phyloP scores from a whole-genome alignment of 2,888 invertebrate genomes.

The Eupithecia tripunctaria region DNA sequence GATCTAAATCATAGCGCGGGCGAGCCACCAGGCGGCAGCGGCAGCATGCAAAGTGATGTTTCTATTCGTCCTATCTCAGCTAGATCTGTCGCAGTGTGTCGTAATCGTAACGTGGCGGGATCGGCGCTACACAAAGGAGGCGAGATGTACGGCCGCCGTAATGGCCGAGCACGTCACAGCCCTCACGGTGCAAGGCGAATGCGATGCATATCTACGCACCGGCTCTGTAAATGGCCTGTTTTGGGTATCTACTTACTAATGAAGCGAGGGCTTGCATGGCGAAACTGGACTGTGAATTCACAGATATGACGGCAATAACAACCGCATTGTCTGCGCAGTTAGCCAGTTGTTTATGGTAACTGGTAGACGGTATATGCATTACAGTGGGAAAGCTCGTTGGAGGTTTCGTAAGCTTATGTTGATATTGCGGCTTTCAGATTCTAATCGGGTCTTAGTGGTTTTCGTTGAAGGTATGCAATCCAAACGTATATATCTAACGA shows the following conservation, averaged over 20 bases:
- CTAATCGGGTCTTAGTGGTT: conserved; percentile 37
- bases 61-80: conserved; percentile 80
- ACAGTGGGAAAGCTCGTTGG: conserved; percentile 43
- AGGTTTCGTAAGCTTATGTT: conserved; percentile 39
- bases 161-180: conserved; percentile 77
- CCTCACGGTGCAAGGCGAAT: conserved; percentile 69
- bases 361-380: conserved; percentile 47
- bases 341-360: conserved; percentile 64
- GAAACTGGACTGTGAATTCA: conserved; percentile 75
- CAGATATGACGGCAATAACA: conserved; percentile 74
- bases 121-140: conserved; percentile 79
- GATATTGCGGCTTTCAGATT: conserved; percentile 30
- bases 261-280: conserved; percentile 72
- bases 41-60: conserved; percentile 80
- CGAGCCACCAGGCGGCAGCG: conserved; percentile 64
- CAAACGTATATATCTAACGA: conserved; percentile 39
- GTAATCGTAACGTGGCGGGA: conserved; percentile 79
- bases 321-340: conserved; percentile 66
- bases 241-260: conserved; percentile 83
- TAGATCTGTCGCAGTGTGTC: conserved; percentile 80
- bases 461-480: conserved; percentile 1
- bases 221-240: conserved; percentile 81
- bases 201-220: conserved; percentile 81
- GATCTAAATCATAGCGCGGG: conserved; percentile 69
- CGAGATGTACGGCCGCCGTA: conserved; percentile 78